Percentiles rank a stretch among this genome's conserved stretches.
phyloP scores from a whole-genome alignment of 2,797 vertebrate genomes.

The Atherinosoma microstoma region DNA sequence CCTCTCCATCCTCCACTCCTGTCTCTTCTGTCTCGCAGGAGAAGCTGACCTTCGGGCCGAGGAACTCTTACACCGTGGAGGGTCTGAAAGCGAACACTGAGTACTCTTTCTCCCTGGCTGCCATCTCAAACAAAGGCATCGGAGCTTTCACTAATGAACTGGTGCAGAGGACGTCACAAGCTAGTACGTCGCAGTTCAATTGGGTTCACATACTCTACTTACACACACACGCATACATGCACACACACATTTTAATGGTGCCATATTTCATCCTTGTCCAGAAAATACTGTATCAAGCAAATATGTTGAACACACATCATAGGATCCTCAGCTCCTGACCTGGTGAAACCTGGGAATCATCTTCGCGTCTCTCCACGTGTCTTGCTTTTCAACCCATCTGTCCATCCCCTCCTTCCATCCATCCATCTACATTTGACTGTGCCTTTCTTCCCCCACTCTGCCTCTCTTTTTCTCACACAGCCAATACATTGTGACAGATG shows the following conservation, averaged over 20 bases:
- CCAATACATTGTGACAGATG: slow-evolving; percentile 74
- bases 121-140: slow-evolving; percentile 94
- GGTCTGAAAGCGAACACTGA: slow-evolving; percentile 95
- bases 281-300: slow-evolving; percentile 34
- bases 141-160: slow-evolving; percentile 95
- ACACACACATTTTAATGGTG: slow-evolving; percentile 16
- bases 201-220: slow-evolving; percentile 21
- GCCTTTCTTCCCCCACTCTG: slow-evolving; percentile 63
- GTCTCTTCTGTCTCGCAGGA: slow-evolving; percentile 78
- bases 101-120: slow-evolving; percentile 95
- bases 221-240: slow-evolving; percentile 5
- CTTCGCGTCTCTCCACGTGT: slow-evolving; percentile 47
- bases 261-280: slow-evolving; percentile 26
- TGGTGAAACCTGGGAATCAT: slow-evolving; percentile 43
- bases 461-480: slow-evolving; percentile 64
- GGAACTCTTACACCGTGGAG: slow-evolving; percentile 89
- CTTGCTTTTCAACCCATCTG: slow-evolving; percentile 69
- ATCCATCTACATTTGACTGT: slow-evolving; percentile 70
- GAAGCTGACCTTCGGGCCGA: slow-evolving; percentile 90
- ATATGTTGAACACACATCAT: slow-evolving; percentile 37
- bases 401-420: slow-evolving; percentile 51
- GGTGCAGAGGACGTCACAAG: slow-evolving; percentile 95
- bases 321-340: slow-evolving; percentile 49
- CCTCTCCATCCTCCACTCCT: slow-evolving; percentile 40
- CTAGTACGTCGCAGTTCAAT: slow-evolving; percentile 90